Percentiles rank a stretch among this genome's conserved stretches.
Conservation (phyloP, 2,888 invertebrate genomes). For the Incurvaria masculella region DNA sequence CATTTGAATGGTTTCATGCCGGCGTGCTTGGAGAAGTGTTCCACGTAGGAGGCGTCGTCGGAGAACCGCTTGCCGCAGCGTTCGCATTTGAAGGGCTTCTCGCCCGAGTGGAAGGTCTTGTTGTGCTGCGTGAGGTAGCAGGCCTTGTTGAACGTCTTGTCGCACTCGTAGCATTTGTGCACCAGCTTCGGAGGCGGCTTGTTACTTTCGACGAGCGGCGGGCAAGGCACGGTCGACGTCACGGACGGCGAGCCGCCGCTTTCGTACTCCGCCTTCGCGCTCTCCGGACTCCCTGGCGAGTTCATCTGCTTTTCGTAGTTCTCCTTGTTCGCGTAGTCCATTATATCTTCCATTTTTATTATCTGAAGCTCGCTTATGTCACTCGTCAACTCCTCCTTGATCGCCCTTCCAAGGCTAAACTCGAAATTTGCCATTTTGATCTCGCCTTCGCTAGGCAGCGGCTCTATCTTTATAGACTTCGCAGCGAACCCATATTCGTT, state of each 20-base stretch:
- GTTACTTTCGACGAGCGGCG: constrained; percentile 39
- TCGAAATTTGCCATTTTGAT: constrained; percentile 31
- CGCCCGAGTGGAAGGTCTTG: constrained; percentile 84
- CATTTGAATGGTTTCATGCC: constrained; percentile 87
- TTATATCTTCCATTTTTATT: constrained; percentile 46
- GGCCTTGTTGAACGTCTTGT: constrained; percentile 79
- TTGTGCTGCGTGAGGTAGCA: constrained; percentile 90
- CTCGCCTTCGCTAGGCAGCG: constrained; percentile 21
- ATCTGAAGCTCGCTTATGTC: constrained; percentile 41
- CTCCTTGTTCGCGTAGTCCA: constrained; percentile 53
- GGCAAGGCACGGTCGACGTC: constrained; percentile 39
- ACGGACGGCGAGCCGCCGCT: constrained; percentile 36
- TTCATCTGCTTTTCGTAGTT: constrained; percentile 48
- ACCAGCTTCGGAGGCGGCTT: constrained; percentile 29
- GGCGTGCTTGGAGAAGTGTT: constrained; percentile 73
- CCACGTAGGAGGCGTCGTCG: constrained; percentile 65
- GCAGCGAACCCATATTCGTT: constrained; percentile 41
- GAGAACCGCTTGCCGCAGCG: constrained; percentile 84
- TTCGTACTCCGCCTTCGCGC: constrained; percentile 40
- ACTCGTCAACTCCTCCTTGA: background rate
- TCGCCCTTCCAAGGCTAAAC: constrained; percentile 11
- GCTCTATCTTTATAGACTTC: constrained; percentile 31
- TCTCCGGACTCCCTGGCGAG: constrained; percentile 49
- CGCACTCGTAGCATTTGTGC: constrained; percentile 77
- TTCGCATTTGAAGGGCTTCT: constrained; percentile 80